Conservation (phyloP, 2,888 invertebrate species). For the Thysanoteuthis rhombus region DNA sequence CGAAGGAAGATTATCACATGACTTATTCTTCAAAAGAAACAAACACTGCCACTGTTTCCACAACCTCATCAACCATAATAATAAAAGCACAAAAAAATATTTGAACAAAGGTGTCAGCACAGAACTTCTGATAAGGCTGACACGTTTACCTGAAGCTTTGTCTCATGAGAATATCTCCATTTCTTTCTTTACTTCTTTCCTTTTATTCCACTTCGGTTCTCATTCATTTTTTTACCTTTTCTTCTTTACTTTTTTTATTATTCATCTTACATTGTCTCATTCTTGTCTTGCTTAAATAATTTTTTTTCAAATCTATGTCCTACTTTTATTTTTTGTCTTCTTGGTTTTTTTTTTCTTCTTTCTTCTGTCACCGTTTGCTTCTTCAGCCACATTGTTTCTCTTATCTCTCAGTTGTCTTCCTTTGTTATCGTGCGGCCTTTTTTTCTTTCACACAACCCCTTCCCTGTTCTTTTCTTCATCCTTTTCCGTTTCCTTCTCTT, state of each 20-base stretch:
- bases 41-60: neutral
- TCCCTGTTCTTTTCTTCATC: neutral
- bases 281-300: neutral
- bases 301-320: too few relatives aligned
- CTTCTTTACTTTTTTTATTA: neutral
- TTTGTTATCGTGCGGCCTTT: neutral
- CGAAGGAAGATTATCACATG: too few relatives aligned
- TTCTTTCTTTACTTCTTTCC: neutral
- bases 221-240: neutral
- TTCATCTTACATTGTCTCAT: neutral
- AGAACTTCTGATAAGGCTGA: neutral
- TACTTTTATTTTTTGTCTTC: too few relatives aligned
- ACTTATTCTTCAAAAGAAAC: neutral
- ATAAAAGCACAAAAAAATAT: neutral
- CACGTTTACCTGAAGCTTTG: neutral
- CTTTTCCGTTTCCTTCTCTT: neutral
- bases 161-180: neutral
- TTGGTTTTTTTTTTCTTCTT: too few relatives aligned
- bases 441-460: neutral
- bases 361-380: neutral
- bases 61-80: neutral
- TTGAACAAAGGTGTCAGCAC: neutral
- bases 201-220: neutral
- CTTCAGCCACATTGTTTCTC: neutral
- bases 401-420: neutral